Evolutionary conservation across 2,797 vertebrate genomes (phyloP), one percentile per base, ranked within the genome.

Genomic region (Lacerta viridis): DNA sequence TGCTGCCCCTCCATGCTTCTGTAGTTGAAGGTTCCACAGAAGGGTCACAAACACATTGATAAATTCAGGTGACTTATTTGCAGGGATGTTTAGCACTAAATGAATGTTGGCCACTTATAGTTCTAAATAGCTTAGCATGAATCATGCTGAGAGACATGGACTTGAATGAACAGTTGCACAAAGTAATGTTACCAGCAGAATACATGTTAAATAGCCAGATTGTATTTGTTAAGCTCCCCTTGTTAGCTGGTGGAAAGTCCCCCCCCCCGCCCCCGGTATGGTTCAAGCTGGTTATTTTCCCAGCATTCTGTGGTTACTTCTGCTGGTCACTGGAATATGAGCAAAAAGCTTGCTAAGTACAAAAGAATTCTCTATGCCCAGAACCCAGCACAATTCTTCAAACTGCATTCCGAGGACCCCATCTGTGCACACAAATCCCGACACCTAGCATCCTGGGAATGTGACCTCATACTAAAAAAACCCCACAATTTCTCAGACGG

Each of bases 201-300:
- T 13, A 5, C 36, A 75, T 55, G 33, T 33, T 66, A 66, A 82
- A 66, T 36, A 41, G 39, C 23, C 41, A 36, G 20, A 25, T 20
- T 76, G n/a, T 39, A 75, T 78, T 88, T 41, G 9, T 83, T 68
- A 87, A 33, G 29, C 33, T 87, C 46, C 36, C 29, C 59, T 74
- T 50, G 46, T 46, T 79, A 66, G 3, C 8, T 75, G 17, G 36
- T 71, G 78, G 39, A 5, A 86, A 68, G 46, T 9, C 25, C 11
- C 18, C 50, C 50, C 50, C 50, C 50, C 13, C 3, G 10, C n/a
- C 7, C 1, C 9, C n/a, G 2, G 25, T 75, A 75, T 29, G 75
- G 27, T 46, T 43, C 39, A 64, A 25, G 10, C 23, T 71, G 33
- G 69, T 69, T 66, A 6, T 41, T 66, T 36, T 36, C 27, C 29